Base-by-base conservation (phyloP, 2,797 vertebrate species). In the Sebastes nivosus region DNA sequence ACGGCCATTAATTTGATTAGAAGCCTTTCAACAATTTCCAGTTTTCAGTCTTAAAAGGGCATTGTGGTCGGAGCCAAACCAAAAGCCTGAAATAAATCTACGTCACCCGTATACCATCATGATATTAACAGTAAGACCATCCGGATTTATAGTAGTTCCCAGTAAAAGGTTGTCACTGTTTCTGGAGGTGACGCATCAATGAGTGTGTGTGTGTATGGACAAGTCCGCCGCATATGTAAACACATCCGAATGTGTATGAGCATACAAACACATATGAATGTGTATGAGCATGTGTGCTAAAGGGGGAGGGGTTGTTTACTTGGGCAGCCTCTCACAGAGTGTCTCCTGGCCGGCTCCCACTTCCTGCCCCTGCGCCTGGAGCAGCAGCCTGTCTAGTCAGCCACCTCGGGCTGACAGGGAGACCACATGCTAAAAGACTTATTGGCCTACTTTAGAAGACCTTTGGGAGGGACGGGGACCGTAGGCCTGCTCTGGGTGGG, bases 391-490 rank as follows among this genome's bases (percentile, higher is more conserved):
- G 93, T 95, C 93, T 94, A 92, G 93, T 93, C 92, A 91, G 91
- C 89, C 92, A 91, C 91, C 93, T 90, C 63, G 63, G 89, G 81
- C 92, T 91, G 86, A 94, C 90, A 89, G 72, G 38, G 72, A 89
- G 86, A 90, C 85, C 88, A 85, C 88, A 94, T 94, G 93, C 88
- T 93, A 92, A 83, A 95, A 93, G 91, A 93, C 91, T 95, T 94
- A 93, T 91, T 93, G 87, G 84, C 90, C 89, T 87, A 89, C 90
- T 94, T 93, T 89, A 92, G 87, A 88, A 81, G 84, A 90, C 87
- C 88, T 89, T 77, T 87, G 86, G 86, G 87, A 87, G 79, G 67
- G 60, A 79, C 32, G 68, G 73, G 77, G 84, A 78, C 75, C 50
- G 18, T 77, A 76, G 71, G 85, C 52, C 86, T 77, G 71, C 77